Conservation (phyloP, 2,888 invertebrate species). For the Tachina grossa region DNA sequence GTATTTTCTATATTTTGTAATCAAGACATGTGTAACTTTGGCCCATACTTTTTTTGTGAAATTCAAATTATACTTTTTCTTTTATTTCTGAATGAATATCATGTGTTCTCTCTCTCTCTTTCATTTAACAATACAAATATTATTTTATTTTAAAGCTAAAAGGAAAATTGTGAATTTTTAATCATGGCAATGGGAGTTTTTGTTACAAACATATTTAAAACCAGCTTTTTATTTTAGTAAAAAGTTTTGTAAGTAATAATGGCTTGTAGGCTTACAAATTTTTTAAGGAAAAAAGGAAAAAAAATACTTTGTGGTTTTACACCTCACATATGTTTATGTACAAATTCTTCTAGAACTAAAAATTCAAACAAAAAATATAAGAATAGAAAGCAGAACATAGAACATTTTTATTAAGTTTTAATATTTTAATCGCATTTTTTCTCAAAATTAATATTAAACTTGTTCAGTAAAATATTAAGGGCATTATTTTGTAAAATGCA, state of each 20-base stretch:
- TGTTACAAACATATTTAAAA: constrained; percentile 19
- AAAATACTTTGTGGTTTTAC: constrained; percentile 1
- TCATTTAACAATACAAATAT: constrained; percentile 72
- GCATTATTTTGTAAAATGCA: too few relatives aligned
- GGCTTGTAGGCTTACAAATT: constrained; percentile 11
- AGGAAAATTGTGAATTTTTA: constrained; percentile 78
- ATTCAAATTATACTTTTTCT: constrained; percentile 73
- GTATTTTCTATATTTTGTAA: constrained; percentile 78
- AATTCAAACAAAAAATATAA: too few relatives aligned
- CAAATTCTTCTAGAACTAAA: too few relatives aligned
- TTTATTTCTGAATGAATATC: background rate
- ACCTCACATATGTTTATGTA: too few relatives aligned
- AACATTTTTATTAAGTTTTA: too few relatives aligned
- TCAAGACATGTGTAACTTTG: constrained; percentile 22
- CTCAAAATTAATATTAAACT: too few relatives aligned
- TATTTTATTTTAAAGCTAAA: constrained; percentile 77
- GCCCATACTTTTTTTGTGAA: constrained; percentile 56
- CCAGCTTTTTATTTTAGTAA: background rate
- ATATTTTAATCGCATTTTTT: too few relatives aligned
- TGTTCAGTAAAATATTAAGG: too few relatives aligned
- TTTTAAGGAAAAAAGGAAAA: background rate
- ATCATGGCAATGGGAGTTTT: constrained; percentile 75
- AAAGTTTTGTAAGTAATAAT: constrained; percentile 2
- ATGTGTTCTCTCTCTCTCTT: constrained; percentile 46
- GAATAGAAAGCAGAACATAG: too few relatives aligned